Evolutionary conservation across 2,797 vertebrate genomes (phyloP).

Genomic region (Tenualosa thibaudeaui): DNA sequence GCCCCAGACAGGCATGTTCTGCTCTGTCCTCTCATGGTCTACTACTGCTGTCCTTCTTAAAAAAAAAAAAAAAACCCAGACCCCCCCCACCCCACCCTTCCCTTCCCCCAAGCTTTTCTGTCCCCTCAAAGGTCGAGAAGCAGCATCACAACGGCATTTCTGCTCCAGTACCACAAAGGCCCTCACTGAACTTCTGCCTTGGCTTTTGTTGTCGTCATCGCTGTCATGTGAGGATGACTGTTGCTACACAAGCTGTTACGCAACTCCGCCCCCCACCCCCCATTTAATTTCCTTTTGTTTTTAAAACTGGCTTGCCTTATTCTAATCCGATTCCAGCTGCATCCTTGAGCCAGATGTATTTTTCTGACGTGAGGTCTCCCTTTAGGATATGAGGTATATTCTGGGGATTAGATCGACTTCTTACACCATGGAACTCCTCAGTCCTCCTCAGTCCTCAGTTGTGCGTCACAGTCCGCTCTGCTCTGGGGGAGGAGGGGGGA

Average conservation of each 20-base stretch:
- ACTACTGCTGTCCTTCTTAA: background rate
- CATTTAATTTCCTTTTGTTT: no score
- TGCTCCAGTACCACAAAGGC: background rate
- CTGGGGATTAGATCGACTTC: background rate
- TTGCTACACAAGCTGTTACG: constrained; percentile 7
- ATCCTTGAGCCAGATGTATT: constrained; percentile 18
- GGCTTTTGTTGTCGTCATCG: background rate
- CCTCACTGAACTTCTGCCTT: constrained; percentile 5
- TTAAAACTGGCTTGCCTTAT: constrained; percentile 17
- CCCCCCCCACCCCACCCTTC: background rate
- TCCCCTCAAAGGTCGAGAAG: background rate
- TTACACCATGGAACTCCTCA: background rate
- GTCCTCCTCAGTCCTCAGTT: background rate
- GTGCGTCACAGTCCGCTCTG: background rate
- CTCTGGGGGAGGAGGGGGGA: background rate
- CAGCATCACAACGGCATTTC: background rate
- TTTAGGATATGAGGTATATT: background rate
- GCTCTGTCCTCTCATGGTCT: background rate
- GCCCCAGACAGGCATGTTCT: background rate
- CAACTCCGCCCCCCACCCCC: background rate
- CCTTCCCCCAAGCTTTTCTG: background rate
- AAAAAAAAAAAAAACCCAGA: no score
- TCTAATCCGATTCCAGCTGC: constrained; percentile 2
- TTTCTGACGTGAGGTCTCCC: background rate
- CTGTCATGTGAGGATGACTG: background rate